Conservation (phyloP, 30 jellyfish, hydroid and myxozoan genomes). For the Turritopsis rubra region DNA sequence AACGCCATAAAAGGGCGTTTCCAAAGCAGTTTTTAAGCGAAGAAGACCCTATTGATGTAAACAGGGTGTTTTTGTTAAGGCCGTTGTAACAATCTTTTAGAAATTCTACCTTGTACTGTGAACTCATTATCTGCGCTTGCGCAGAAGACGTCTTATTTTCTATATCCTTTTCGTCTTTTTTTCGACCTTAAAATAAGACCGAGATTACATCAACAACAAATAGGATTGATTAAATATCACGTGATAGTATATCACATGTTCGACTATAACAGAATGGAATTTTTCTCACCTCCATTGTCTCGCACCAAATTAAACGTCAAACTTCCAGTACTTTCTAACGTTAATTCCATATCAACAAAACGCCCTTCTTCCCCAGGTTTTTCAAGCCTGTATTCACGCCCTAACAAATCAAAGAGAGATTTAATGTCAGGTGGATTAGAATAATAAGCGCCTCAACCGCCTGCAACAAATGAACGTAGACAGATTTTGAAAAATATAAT, state of each 20-base stretch:
- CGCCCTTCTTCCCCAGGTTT: constrained; percentile 68
- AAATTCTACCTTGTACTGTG: constrained; percentile 63
- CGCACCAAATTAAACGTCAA: constrained; percentile 47
- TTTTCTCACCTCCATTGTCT: constrained; percentile 35
- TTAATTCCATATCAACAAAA: constrained; percentile 81
- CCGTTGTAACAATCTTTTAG: neutral
- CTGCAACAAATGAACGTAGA: neutral
- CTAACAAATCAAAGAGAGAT: constrained; percentile 28
- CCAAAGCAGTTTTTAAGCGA: too few relatives aligned
- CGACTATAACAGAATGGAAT: neutral
- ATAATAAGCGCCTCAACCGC: neutral
- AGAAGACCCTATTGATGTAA: too few relatives aligned
- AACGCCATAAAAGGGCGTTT: too few relatives aligned
- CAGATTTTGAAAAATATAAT: neutral
- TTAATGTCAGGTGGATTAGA: neutral
- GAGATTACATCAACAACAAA: too few relatives aligned
- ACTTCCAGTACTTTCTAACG: constrained; percentile 83
- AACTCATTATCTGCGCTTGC: constrained; percentile 82
- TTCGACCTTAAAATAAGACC: constrained; percentile 18
- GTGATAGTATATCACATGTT: neutral
- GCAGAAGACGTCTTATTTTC: constrained; percentile 55
- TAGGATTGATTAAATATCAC: too few relatives aligned
- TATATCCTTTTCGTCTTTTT: constrained; percentile 37
- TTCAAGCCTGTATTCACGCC: constrained; percentile 72
- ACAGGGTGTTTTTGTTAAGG: too few relatives aligned